Percentiles rank a stretch among this genome's conserved stretches.
Evolutionary conservation across 2,113 vertebrate genomes (phyloP).

Genomic region (Laticauda colubrina): DNA sequence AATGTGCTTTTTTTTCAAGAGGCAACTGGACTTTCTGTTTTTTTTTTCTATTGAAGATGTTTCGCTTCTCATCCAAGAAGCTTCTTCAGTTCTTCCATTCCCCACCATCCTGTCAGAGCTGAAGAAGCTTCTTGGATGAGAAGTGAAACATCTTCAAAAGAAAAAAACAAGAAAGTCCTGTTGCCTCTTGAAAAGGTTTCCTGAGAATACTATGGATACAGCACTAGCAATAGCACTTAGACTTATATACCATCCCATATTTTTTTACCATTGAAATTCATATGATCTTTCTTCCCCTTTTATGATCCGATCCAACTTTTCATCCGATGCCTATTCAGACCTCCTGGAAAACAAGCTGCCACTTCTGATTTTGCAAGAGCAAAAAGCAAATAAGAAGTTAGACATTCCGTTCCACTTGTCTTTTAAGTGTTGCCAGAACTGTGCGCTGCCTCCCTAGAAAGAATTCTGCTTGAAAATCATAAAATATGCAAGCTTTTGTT

Average conservation of each 20-base stretch:
- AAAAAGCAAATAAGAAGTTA: slow-evolving; percentile 11
- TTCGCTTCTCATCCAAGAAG: too few relatives aligned
- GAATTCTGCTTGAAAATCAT: slow-evolving; percentile 36
- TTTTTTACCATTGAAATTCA: slow-evolving; percentile 53
- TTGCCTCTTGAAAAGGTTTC: not conserved
- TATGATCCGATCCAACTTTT: slow-evolving; percentile 43
- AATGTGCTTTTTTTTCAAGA: too few relatives aligned
- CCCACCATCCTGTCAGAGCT: too few relatives aligned
- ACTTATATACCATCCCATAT: too few relatives aligned
- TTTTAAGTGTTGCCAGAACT: slow-evolving; percentile 28
- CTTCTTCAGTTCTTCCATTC: too few relatives aligned
- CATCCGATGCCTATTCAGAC: slow-evolving; percentile 47
- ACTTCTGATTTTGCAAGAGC: slow-evolving; percentile 50
- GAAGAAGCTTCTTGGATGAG: too few relatives aligned
- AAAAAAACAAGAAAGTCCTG: too few relatives aligned
- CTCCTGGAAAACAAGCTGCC: slow-evolving; percentile 60
- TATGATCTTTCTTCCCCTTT: slow-evolving; percentile 35
- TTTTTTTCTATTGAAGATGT: too few relatives aligned
- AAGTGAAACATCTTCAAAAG: too few relatives aligned
- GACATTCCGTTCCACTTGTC: not conserved
- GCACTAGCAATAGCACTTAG: not conserved
- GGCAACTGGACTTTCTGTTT: too few relatives aligned
- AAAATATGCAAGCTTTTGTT: not conserved
- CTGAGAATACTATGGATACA: not conserved
- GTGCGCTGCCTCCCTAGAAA: slow-evolving; percentile 21